Conservation (phyloP, 2,113 vertebrate species). For the Athene cunicularia region DNA sequence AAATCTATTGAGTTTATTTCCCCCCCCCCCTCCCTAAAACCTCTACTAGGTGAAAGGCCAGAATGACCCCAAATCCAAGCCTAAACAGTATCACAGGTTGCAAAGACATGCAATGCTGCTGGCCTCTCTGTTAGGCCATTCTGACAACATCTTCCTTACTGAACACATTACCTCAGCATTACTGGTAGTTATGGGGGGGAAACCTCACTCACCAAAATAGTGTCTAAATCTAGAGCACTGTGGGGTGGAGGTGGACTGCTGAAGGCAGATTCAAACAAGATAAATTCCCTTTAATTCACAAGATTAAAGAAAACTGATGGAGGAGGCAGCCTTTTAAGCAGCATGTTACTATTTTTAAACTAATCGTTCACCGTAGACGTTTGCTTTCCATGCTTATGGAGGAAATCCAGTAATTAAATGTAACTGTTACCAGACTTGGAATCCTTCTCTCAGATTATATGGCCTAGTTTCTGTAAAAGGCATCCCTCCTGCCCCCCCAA, state of each 20-base stretch:
- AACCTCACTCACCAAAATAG: not conserved
- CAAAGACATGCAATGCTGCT: not conserved
- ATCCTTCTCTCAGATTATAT: not conserved
- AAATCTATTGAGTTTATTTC: not conserved
- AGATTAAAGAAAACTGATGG: not conserved
- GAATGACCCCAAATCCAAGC: not conserved
- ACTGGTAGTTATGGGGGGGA: rapidly evolving
- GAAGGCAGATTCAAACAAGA: not conserved
- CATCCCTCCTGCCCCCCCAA: not conserved
- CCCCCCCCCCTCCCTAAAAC: not conserved
- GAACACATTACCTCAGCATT: not conserved
- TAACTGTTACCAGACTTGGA: constrained; percentile 26
- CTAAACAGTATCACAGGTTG: not conserved
- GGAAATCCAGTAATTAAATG: constrained; percentile 23
- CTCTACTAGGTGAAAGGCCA: not conserved
- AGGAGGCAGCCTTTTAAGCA: not conserved
- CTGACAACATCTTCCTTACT: not conserved
- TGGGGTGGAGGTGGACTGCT: not conserved
- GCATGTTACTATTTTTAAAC: constrained; percentile 41
- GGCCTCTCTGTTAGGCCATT: not conserved
- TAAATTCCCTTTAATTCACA: not conserved
- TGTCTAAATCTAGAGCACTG: not conserved
- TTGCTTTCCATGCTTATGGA: constrained; percentile 1
- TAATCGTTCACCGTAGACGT: not conserved
- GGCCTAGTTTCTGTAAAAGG: constrained; percentile 45